Evolutionary conservation across 2,113 vertebrate genomes (phyloP).

Genomic region (Phycodurus eques): DNA sequence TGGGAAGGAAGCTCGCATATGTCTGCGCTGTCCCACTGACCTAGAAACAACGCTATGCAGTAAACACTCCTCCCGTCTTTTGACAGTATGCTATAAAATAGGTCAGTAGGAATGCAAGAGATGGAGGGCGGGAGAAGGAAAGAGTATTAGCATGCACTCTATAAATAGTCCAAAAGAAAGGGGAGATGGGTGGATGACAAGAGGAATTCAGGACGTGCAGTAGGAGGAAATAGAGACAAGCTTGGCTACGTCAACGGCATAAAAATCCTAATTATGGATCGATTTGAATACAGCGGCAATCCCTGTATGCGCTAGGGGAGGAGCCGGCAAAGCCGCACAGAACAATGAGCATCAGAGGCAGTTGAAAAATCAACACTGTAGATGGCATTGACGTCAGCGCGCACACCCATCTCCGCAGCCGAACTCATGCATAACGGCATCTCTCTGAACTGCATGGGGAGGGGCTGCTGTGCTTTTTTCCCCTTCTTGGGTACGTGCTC

Average conservation of each 20-base stretch:
- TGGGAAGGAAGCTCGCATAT: slow-evolving; percentile 48
- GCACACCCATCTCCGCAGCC: slow-evolving; percentile 68
- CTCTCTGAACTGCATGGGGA: slow-evolving; percentile 56
- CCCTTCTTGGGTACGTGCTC: slow-evolving; percentile 62
- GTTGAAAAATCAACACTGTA: slow-evolving; percentile 27
- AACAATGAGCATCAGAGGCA: slow-evolving; percentile 36
- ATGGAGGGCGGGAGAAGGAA: slow-evolving; percentile 52
- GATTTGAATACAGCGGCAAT: slow-evolving; percentile 41
- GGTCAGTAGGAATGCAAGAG: slow-evolving; percentile 72
- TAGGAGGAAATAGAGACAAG: slow-evolving; percentile 18
- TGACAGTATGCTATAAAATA: slow-evolving; percentile 73
- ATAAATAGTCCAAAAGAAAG: slow-evolving; percentile 71
- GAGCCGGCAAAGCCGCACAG: neutral
- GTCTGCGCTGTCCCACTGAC: slow-evolving; percentile 69
- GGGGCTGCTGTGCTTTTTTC: slow-evolving; percentile 54
- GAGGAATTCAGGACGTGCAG: slow-evolving; percentile 46
- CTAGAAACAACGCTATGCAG: slow-evolving; percentile 70
- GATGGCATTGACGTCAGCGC: slow-evolving; percentile 66
- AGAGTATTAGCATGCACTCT: slow-evolving; percentile 62
- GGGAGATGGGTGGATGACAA: slow-evolving; percentile 36
- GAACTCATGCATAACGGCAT: slow-evolving; percentile 51
- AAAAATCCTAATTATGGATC: slow-evolving; percentile 41
- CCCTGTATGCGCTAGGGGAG: slow-evolving; percentile 10
- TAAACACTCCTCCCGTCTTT: slow-evolving; percentile 69
- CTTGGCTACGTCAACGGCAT: slow-evolving; percentile 31